Percentiles rank a stretch among this genome's conserved stretches.
Conservation (phyloP, 2,113 vertebrate species). For the Oncorhynchus kisutch region DNA sequence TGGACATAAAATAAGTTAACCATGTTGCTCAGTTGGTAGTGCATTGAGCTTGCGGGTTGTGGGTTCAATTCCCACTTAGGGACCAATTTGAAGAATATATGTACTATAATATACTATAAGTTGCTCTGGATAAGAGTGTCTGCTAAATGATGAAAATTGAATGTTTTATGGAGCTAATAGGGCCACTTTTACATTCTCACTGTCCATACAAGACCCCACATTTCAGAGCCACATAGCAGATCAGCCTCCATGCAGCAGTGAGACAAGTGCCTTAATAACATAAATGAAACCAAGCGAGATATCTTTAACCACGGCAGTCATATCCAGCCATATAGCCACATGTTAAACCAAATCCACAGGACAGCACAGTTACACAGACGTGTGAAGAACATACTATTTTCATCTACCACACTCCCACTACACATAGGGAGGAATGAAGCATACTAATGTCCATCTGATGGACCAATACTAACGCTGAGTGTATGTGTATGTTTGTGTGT, state of each 20-base stretch:
- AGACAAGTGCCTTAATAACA: neutral
- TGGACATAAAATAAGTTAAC: no score
- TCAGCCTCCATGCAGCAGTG: neutral
- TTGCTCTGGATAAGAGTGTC: no score
- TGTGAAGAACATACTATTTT: neutral
- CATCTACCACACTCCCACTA: neutral
- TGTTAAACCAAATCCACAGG: neutral
- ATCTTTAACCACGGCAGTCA: neutral
- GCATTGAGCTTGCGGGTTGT: no score
- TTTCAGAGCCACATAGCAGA: neutral
- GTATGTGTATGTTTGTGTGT: conserved; percentile 10
- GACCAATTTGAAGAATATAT: no score
- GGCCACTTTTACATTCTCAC: neutral
- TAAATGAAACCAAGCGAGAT: neutral
- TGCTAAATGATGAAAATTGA: no score
- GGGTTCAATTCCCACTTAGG: no score
- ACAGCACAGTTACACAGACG: neutral
- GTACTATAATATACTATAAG: no score
- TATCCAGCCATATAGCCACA: neutral
- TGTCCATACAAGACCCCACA: neutral
- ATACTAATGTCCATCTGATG: neutral
- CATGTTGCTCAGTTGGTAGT: no score
- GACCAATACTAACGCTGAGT: neutral
- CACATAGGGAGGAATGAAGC: neutral
- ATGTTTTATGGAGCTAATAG: no score